Conservation (phyloP, 2,113 vertebrate genomes). For the Indicator maculatus region DNA sequence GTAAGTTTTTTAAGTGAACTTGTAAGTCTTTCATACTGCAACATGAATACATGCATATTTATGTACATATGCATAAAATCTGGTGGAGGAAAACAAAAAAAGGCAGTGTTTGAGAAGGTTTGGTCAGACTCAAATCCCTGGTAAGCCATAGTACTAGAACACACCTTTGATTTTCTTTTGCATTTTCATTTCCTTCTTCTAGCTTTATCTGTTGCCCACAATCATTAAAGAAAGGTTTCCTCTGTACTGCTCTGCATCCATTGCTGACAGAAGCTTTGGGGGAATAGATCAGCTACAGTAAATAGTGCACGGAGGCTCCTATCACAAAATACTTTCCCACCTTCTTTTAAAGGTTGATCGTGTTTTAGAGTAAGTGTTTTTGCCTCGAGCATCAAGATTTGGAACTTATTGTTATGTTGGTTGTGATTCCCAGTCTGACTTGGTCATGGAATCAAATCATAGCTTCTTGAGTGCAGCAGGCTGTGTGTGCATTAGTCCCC, state of each 20-base stretch:
- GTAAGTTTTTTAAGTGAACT: conserved; percentile 61
- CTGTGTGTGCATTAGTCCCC: conserved; percentile 73
- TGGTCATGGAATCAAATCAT: conserved; percentile 76
- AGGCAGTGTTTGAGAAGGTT: not conserved
- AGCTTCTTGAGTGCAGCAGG: conserved; percentile 73
- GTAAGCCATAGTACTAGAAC: not conserved
- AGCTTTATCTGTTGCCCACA: conserved; percentile 40
- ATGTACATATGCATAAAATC: conserved; percentile 24
- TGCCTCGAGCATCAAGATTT: conserved; percentile 71
- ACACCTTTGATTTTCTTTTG: conserved; percentile 21
- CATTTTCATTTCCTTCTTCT: conserved; percentile 53
- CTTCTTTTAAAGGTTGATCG: conserved; percentile 69
- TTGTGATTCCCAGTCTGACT: conserved; percentile 74
- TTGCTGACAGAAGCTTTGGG: conserved; percentile 19
- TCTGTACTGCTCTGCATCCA: not conserved
- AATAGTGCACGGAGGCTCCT: conserved; percentile 55
- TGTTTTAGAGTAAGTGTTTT: conserved; percentile 76
- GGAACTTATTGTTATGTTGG: conserved; percentile 75
- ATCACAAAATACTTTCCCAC: conserved; percentile 48
- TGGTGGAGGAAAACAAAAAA: not conserved
- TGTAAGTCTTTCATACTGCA: conserved; percentile 40
- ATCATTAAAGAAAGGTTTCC: conserved; percentile 43
- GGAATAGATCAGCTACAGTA: conserved; percentile 29
- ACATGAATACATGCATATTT: conserved; percentile 42
- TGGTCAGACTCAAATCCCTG: not conserved